Percentiles rank a stretch among this genome's conserved stretches.
These are phyloP conservation scores for Hyposoter dolosus DNA, from an alignment of 2,888 invertebrate species.

Conservation along the genomic window DNA sequence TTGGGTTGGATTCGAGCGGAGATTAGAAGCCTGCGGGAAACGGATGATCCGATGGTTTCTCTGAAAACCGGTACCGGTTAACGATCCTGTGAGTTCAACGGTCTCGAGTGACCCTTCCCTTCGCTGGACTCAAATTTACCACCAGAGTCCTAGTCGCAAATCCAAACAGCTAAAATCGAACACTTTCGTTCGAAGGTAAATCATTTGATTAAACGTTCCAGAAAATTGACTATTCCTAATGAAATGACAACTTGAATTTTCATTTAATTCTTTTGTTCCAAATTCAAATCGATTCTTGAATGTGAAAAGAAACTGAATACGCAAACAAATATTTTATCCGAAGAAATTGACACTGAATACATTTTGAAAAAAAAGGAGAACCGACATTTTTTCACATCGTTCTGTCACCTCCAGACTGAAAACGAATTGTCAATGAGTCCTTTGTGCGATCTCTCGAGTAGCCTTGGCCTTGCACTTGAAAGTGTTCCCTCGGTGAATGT, in stretches of 20 bases:
- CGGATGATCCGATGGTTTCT: conserved; percentile 3
- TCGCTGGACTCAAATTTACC: conserved; percentile 33
- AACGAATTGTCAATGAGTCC: background rate
- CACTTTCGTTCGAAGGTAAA: background rate
- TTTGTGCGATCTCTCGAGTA: conserved; percentile 61
- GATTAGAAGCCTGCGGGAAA: conserved; percentile 36
- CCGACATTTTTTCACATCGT: background rate
- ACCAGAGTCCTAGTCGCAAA: background rate
- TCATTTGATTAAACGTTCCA: background rate
- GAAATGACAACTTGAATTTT: background rate
- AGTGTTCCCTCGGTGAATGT: conserved; percentile 36
- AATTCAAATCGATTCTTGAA: background rate
- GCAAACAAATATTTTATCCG: background rate
- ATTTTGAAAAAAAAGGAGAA: background rate
- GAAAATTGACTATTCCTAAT: background rate
- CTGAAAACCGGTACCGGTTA: conserved; percentile 42
- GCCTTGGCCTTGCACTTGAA: conserved; percentile 77
- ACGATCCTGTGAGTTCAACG: conserved; percentile 73
- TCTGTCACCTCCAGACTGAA: background rate
- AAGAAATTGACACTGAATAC: background rate
- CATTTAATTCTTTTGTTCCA: background rate
- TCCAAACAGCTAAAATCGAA: background rate
- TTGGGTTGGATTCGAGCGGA: background rate
- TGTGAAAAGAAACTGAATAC: background rate
- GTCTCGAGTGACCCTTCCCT: conserved; percentile 76